These are phyloP conservation scores for Torymus aiolomorphi DNA, from an alignment of 2,888 invertebrate genomes.

Conservation along the genomic window DNA sequence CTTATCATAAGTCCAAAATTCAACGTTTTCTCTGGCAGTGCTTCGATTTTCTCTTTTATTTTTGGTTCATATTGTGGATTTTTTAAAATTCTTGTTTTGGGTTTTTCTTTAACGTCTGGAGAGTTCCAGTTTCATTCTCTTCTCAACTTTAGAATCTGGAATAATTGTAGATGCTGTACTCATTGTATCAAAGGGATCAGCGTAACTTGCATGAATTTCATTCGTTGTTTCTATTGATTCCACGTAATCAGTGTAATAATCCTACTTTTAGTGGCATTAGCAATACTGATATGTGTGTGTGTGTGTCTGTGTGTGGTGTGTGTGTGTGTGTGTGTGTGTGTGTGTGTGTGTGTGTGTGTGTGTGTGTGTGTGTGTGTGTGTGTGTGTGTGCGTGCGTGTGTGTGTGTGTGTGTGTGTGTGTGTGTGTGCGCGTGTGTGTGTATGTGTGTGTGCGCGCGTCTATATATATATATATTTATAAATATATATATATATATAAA, in stretches of 20 bases:
- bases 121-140: conserved; percentile 83
- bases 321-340: too few species aligned
- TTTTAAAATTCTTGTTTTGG: conserved; percentile 86
- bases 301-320: too few species aligned
- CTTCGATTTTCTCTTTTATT: conserved; percentile 87
- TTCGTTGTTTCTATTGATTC: conserved; percentile 53
- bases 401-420: too few species aligned
- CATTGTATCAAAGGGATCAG: conserved; percentile 8
- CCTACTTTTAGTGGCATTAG: too few species aligned
- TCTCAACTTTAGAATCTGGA: conserved; percentile 79
- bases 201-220: conserved; percentile 63
- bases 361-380: too few species aligned
- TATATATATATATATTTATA: too few species aligned
- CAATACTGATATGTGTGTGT: too few species aligned
- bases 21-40: conserved; percentile 83
- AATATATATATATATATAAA: too few species aligned
- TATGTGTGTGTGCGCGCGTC: too few species aligned
- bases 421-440: too few species aligned
- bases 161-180: conserved; percentile 87
- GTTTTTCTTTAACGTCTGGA: conserved; percentile 80
- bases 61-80: conserved; percentile 92
- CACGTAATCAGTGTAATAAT: background rate
- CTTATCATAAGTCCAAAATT: conserved; percentile 83
- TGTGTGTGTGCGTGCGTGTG: too few species aligned
- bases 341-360: too few species aligned